Base-by-base conservation (phyloP, 2,888 invertebrate genomes). In the Trachelus troglodyta region DNA sequence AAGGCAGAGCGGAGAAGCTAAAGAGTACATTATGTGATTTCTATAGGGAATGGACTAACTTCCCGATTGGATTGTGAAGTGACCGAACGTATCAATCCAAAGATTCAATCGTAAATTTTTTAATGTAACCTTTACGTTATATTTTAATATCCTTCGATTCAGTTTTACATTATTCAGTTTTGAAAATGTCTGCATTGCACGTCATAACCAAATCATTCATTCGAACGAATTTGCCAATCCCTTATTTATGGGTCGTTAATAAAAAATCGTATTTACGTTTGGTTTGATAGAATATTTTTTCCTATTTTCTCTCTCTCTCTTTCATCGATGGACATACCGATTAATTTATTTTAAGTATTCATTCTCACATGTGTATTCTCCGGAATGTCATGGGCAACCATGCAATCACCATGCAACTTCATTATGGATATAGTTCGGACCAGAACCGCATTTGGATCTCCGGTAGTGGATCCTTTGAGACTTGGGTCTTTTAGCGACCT, bases 21-120 rank as follows among this genome's bases (percentile, higher is more conserved):
- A 90, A 90, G 89, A 89, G 89, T 89, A 90, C 90, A 90, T 90
- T 90, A 90, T 90, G 90, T 90, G 90, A 90, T 90, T 90, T 90
- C 90, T 90, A 87, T 89, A 88, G 90, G 90, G 90, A 90, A 87
- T 85, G 78, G 83, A 87, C 89, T 90, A 90, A 90, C 90, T 90
- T 90, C 81, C 87, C 89, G 89, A 90, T 90, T 90, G 90, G 90
- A 90, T 90, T 90, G 89, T 89, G 87, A 87, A 87, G 89, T 88
- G 90, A 90, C 89, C 23, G 56, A 56, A 56, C 23, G 23, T 9
- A 23, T 56, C 56, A 56, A 56, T 56, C 23, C 23, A 56, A 23
- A 23, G 1, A 40, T 40, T 6, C 40, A 15, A 15, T 23, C 56
- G 56, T 56, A 23, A 23, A 9, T 56, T 23, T 9, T 23, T 56